Base-by-base conservation (phyloP, 2,797 vertebrate species). In the Hirundo rustica region DNA sequence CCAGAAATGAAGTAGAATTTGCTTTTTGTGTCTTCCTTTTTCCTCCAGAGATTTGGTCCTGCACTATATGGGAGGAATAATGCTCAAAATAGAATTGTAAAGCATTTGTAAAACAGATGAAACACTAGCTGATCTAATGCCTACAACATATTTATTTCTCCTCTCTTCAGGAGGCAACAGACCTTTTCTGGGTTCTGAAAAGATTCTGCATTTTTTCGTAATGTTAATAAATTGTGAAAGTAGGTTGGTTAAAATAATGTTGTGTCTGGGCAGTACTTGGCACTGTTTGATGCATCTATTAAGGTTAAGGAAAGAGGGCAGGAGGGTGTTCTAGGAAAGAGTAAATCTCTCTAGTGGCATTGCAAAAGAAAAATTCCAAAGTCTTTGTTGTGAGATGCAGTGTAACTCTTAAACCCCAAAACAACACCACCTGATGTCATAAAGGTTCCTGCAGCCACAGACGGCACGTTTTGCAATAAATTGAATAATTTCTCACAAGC, bases 341-440 rank as follows among this genome's bases (percentile, higher is more conserved):
- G 3, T 75, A 40, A 64, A 11, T 62, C 40, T 54, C 2, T 68
- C n/a, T 21, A 23, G 25, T 45, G 32, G 4, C 27, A 21, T 34
- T 54, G 22, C n/a, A 60, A 55, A 21, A 32, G 25, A 42, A 66
- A 23, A 61, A 50, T 38, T 54, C 9, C 9, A 17, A 34, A 55
- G n/a, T 6, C 25, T 74, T 85, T 64, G 23, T 40, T 84, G 44
- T n/a, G 53, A 80, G 45, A 34, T 14, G 18, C 2, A 13, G 22
- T 1, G 0, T 14, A 67, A 44, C 9, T 23, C 10, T 65, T 75
- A 57, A 65, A 57, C 11, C 20, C 21, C 58, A 50, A 36, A 47
- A 36, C 64, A 45, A 3, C 14, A 23, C 11, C 30, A 19, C 40
- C 18, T 48, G 40, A 65, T 25, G 10, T 19, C 0, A 0, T n/a